Evolutionary conservation across 2,888 invertebrate genomes (phyloP).

Genomic region (Monochamus alternatus): DNA sequence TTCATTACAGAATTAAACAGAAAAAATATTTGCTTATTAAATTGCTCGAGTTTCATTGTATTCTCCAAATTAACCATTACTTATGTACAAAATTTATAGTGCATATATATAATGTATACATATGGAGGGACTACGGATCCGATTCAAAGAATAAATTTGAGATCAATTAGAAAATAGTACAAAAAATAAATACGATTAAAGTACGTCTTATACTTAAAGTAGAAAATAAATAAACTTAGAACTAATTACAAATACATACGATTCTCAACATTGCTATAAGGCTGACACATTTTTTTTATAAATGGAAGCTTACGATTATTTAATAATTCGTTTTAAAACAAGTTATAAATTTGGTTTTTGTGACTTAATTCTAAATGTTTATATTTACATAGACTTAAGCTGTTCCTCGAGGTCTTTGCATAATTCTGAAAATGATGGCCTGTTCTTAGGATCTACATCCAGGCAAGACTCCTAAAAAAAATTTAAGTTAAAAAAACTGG

Average conservation of each 20-base stretch:
- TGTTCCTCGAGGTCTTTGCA: conserved; percentile 72
- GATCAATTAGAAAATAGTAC: conserved; percentile 51
- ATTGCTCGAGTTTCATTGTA: neutral
- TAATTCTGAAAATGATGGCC: conserved; percentile 80
- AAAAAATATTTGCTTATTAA: neutral
- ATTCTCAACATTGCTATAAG: conserved; percentile 53
- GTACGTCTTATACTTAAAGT: conserved; percentile 45
- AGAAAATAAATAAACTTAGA: conserved; percentile 52
- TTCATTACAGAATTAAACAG: neutral
- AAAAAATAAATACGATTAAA: conserved; percentile 42
- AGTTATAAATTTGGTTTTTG: conserved; percentile 54
- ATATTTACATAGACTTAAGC: conserved; percentile 69
- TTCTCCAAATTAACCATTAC: no score
- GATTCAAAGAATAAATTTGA: conserved; percentile 49
- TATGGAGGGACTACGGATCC: conserved; percentile 22
- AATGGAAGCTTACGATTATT: conserved; percentile 61
- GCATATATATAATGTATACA: conserved; percentile 31
- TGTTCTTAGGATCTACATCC: conserved; percentile 78
- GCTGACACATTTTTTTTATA: conserved; percentile 52
- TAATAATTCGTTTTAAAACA: conserved; percentile 48
- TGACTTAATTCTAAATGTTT: conserved; percentile 44
- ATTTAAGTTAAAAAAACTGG: neutral
- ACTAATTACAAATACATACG: conserved; percentile 49
- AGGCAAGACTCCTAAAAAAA: conserved; percentile 73
- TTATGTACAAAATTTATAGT: neutral